Percentiles rank a stretch among this genome's conserved stretches.
Evolutionary conservation across 2,888 invertebrate genomes (phyloP).

Genomic region (Polietes domitor): DNA sequence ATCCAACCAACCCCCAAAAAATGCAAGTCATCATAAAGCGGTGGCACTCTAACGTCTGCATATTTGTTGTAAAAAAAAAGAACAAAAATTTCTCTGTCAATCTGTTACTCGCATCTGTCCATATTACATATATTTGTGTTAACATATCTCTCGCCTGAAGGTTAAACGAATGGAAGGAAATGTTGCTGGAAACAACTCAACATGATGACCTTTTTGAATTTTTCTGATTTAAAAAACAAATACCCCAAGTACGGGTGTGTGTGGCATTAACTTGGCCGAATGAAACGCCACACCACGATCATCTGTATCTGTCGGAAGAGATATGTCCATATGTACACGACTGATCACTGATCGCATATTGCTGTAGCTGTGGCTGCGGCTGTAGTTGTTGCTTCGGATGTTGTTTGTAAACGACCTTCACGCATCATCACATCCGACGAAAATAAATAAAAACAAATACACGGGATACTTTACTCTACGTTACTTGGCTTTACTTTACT

Average conservation of each 20-base stretch:
- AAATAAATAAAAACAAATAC: slow-evolving; percentile 39
- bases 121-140: not conserved
- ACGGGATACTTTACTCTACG: slow-evolving; percentile 2
- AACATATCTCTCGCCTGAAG: not conserved
- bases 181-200: not conserved
- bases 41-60: too few species aligned
- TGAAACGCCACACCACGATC: not conserved
- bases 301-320: not conserved
- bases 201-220: not conserved
- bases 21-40: too few species aligned
- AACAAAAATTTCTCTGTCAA: not conserved
- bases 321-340: not conserved
- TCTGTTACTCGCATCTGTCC: not conserved
- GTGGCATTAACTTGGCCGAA: not conserved
- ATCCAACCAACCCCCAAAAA: too few species aligned
- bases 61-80: too few species aligned
- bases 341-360: not conserved
- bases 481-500: not conserved
- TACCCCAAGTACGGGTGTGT: not conserved
- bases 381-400: not conserved
- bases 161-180: slow-evolving; percentile 27
- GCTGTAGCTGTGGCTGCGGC: not conserved
- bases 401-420: slow-evolving; percentile 47
- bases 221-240: not conserved
- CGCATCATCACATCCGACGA: slow-evolving; percentile 40